These are phyloP conservation scores for Tupaia tana DNA, from an alignment of 2,113 vertebrate species.

Conservation along the genomic window DNA sequence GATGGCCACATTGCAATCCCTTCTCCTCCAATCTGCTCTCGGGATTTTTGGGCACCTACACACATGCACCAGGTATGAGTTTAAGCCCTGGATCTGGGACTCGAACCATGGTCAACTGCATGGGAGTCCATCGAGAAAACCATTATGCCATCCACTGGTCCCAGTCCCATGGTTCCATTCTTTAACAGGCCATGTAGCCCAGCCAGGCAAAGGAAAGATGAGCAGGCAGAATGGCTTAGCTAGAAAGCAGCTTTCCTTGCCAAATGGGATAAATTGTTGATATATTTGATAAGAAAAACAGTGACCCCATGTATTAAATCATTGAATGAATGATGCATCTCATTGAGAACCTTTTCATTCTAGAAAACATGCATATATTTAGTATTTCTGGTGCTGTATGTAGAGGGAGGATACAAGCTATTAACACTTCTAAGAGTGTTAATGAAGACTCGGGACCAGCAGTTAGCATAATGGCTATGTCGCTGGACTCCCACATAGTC, in stretches of 20 bases:
- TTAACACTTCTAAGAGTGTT: not conserved
- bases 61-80: too few relatives aligned
- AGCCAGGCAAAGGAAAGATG: not conserved
- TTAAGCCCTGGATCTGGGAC: too few relatives aligned
- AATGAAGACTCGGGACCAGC: too few relatives aligned
- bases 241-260: not conserved
- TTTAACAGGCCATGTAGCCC: not conserved
- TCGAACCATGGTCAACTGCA: too few relatives aligned
- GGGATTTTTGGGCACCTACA: too few relatives aligned
- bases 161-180: not conserved
- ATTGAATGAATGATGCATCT: constrained; percentile 13
- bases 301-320: not conserved
- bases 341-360: not conserved
- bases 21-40: too few relatives aligned
- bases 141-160: too few relatives aligned
- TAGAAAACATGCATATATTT: not conserved
- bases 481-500: too few relatives aligned
- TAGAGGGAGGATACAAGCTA: not conserved
- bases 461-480: too few relatives aligned
- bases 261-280: not conserved
- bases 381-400: constrained; percentile 7
- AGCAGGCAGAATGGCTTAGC: not conserved
- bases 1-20: too few relatives aligned
- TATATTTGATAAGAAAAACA: constrained; percentile 29
- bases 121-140: too few relatives aligned